These are phyloP conservation scores for Vulpes lagopus DNA, from an alignment of 2,113 vertebrate genomes.

Conservation along the genomic window DNA sequence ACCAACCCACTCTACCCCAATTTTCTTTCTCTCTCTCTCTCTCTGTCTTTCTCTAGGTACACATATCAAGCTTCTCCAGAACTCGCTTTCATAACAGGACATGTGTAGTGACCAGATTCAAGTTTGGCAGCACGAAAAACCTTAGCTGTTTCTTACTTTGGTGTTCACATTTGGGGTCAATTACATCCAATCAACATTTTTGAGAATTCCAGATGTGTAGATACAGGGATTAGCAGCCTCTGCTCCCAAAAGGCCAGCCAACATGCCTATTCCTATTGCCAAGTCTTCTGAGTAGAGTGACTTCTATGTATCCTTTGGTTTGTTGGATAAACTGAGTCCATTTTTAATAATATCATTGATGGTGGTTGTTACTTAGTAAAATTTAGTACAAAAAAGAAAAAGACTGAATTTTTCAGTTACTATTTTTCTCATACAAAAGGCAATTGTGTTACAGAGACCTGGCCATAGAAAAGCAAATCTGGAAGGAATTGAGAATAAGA, in stretches of 20 bases:
- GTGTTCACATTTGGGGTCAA: not conserved
- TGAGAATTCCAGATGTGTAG: not conserved
- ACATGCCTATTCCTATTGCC: not conserved
- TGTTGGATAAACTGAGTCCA: not conserved
- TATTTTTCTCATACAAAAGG: not conserved
- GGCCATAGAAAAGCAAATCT: not conserved
- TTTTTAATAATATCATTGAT: not conserved
- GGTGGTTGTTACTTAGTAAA: not conserved
- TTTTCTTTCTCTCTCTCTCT: not conserved
- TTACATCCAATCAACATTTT: not conserved
- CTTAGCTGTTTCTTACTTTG: not conserved
- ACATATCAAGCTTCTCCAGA: not conserved
- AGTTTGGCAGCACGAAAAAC: not conserved
- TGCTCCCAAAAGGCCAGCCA: not conserved
- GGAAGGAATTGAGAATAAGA: not conserved
- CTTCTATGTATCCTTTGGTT: not conserved
- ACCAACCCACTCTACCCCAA: rapidly evolving
- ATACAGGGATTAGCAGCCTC: not conserved
- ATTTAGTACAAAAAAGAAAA: not conserved
- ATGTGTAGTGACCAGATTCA: not conserved
- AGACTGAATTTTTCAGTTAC: not conserved
- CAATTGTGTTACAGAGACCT: not conserved
- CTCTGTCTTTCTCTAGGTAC: not conserved
- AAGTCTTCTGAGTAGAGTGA: not conserved
- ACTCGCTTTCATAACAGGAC: not conserved